A percentile compares a stretch with the other conserved stretches of the same genome.
These are phyloP conservation scores for Porites divaricata DNA, from an alignment of 92 coral and sea anemone genomes.

Conservation along the genomic window DNA sequence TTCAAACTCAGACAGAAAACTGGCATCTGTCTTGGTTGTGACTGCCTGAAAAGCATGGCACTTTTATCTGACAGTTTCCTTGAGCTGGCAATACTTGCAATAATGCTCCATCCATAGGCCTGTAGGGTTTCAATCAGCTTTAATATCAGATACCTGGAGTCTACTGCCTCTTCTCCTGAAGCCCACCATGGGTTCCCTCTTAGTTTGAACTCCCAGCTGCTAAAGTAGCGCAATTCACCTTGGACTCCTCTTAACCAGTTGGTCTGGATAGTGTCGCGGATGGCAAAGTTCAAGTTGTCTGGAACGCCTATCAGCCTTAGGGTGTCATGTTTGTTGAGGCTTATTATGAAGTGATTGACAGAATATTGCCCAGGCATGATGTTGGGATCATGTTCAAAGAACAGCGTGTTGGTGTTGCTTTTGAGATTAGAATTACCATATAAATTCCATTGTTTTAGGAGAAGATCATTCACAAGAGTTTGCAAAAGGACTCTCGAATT, in stretches of 20 bases:
- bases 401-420: constrained; percentile 47
- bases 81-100: constrained; percentile 49
- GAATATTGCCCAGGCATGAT: constrained; percentile 21
- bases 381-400: constrained; percentile 55
- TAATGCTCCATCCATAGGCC: constrained; percentile 56
- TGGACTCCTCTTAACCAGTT: constrained; percentile 64
- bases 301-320: constrained; percentile 56
- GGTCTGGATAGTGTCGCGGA: constrained; percentile 53
- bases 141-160: constrained; percentile 49
- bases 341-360: constrained; percentile 42
- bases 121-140: constrained; percentile 51
- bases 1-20: constrained; percentile 52
- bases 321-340: constrained; percentile 57
- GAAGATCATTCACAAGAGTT: constrained; percentile 45
- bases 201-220: constrained; percentile 67
- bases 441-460: constrained; percentile 47
- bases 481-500: constrained; percentile 50
- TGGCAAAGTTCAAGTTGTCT: constrained; percentile 36
- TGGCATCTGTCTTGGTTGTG: constrained; percentile 30
- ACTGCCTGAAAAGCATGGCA: constrained; percentile 43
- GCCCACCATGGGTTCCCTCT: constrained; percentile 69
- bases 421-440: constrained; percentile 26
- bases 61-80: constrained; percentile 44
- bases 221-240: constrained; percentile 38
- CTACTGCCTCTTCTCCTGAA: constrained; percentile 47